Evolutionary conservation across 2,888 invertebrate genomes (phyloP), one percentile per base, ranked within the genome.

Genomic region (Thumatha senex): DNA sequence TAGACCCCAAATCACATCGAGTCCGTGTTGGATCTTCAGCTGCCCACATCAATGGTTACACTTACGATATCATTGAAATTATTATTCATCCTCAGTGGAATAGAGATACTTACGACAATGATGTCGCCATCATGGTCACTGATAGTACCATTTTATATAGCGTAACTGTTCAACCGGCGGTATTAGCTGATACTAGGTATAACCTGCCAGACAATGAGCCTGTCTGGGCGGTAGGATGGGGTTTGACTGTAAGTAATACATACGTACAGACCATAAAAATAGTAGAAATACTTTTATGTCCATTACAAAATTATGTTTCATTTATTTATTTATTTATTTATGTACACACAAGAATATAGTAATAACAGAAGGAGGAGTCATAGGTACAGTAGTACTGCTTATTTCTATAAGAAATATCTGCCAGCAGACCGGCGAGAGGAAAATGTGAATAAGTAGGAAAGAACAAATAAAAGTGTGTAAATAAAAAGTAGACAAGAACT

Each of bases 191-290:
- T 0, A 9, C 62, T 2, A 75, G 70, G 49, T 82, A 78, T 49
- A 55, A 57, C 15, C 44, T 80, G 3, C 56, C 41, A 8, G 82
- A 84, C 36, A 70, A 76, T 44, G 61, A 69, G 44, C 62, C 48
- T 1, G 80, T 82, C 4, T 76, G 71, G 72, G 76, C 78, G 12
- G 61, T 74, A 18, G 92, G 92, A 55, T 91, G 89, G 88, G 88
- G 89, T 4, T 54, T 60, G 0, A 78, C 68, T 34, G 82, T 84
- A 54, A 76, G 75, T 69, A 39, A 3, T 30, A n/a, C n/a, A 24
- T 18, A 18, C n/a, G n/a, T n/a, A n/a, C n/a, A n/a, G n/a, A n/a
- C n/a, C n/a, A n/a, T 14, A 14, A 36, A 36, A 36, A 7, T 33
- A 14, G 2, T 0, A 13, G 12, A 13, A 13, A n/a, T n/a, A n/a